Evolutionary conservation across 2,888 invertebrate genomes (phyloP), one percentile per base, ranked within the genome.

Genomic region (Melipona beecheii): DNA sequence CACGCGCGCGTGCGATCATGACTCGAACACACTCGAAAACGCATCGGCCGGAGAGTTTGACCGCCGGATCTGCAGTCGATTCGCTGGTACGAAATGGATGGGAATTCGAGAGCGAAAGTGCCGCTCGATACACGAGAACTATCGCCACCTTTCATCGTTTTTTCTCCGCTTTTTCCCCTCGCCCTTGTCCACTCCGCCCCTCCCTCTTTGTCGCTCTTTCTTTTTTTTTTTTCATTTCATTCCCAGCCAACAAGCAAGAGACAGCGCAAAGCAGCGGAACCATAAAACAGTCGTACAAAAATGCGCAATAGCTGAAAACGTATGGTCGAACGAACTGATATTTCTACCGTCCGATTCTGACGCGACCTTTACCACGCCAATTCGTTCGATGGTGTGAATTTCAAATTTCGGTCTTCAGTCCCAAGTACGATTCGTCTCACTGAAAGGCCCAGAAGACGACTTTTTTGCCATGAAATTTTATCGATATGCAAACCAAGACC

Each of bases 101-200:
- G 84, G 80, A 82, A 82, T 85, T 74, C 79, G 87, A 87, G 82
- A 85, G 87, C 69, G 85, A 87, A 87, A 87, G 85, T 87, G 85
- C 72, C 36, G 65, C 43, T 52, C 43, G 49, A 74, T 64, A 71
- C 65, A 68, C 50, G 24, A n/a, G 31, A 56, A 60, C 56, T 24
- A n/a, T 17, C 21, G 60, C 54, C 75, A 36, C 72, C 72, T 75
- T 79, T 73, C 73, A 71, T 75, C 72, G 24, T 21, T 75, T 73
- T 62, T 31, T 31, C 62, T 31, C 62, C 19, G 2, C 31, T 19
- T 21, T 17, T 31, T 62, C 11, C 6, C 36, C 4, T 15, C 15
- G 0, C 13, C 19, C 21, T 13, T 21, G 4, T 4, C 21, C 58
- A 13, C 21, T 13, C 21, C 13, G n/a, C 6, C 5, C 6, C 5